phyloP scores from a whole-genome alignment of 2,797 vertebrate genomes.

The Pangasius sanitwongsei region DNA sequence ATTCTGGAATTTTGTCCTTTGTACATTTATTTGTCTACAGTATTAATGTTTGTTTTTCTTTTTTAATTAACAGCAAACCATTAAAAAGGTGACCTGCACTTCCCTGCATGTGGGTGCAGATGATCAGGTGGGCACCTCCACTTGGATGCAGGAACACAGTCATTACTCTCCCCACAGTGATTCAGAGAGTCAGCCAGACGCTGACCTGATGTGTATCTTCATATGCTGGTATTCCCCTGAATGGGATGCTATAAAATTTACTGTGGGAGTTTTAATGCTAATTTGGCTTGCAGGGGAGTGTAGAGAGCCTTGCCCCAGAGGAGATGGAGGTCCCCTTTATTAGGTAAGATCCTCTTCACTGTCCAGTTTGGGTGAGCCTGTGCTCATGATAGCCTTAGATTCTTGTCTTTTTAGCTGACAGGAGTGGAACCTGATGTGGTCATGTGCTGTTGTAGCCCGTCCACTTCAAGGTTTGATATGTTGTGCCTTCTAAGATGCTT shows the following conservation, averaged over 20 bases:
- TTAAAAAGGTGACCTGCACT: too few relatives aligned
- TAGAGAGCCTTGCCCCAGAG: background rate
- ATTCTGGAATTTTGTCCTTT: too few relatives aligned
- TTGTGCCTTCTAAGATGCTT: too few relatives aligned
- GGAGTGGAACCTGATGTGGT: too few relatives aligned
- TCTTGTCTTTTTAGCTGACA: too few relatives aligned
- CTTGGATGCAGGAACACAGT: background rate
- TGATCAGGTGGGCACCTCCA: background rate
- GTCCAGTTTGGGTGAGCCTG: too few relatives aligned
- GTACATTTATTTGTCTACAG: too few relatives aligned
- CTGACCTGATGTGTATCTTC: background rate
- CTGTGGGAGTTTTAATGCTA: background rate
- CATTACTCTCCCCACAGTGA: background rate
- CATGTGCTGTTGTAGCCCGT: too few relatives aligned
- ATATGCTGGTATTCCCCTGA: background rate
- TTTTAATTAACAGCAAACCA: too few relatives aligned
- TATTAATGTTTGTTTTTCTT: too few relatives aligned
- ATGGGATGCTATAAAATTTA: background rate
- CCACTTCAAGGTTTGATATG: too few relatives aligned
- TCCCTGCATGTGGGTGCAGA: background rate
- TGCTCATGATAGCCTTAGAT: too few relatives aligned
- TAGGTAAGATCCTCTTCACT: background rate
- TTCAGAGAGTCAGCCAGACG: background rate
- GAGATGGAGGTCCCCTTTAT: background rate
- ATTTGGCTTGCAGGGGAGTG: background rate